phyloP scores from a whole-genome alignment of 2,797 vertebrate genomes.

The Nannoperca obscura region DNA sequence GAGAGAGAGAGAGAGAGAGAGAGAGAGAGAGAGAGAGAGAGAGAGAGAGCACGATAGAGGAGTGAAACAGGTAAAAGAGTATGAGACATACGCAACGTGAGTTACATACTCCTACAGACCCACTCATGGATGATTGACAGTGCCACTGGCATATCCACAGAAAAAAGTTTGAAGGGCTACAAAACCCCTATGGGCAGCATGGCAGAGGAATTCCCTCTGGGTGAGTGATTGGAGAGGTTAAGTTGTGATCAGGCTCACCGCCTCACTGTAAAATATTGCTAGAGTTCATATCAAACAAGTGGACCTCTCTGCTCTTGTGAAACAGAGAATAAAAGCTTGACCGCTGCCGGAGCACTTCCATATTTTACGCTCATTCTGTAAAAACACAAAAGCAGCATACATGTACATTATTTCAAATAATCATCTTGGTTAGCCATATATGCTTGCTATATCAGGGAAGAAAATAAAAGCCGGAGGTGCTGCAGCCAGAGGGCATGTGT shows the following conservation, averaged over 20 bases:
- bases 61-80: slow-evolving; percentile 35
- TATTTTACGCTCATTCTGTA: not conserved
- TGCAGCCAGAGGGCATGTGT: slow-evolving; percentile 3
- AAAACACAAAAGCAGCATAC: slow-evolving; percentile 3
- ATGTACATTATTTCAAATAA: slow-evolving; percentile 7
- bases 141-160: slow-evolving; percentile 28
- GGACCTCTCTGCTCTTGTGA: slow-evolving; percentile 21
- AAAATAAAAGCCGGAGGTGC: slow-evolving; percentile 10
- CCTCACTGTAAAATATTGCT: slow-evolving; percentile 48
- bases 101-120: slow-evolving; percentile 35
- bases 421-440: not conserved
- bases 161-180: slow-evolving; percentile 42
- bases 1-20: no score
- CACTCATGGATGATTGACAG: slow-evolving; percentile 63
- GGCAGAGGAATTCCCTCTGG: slow-evolving; percentile 44
- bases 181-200: slow-evolving; percentile 38
- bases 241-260: slow-evolving; percentile 39
- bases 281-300: slow-evolving; percentile 38
- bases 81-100: slow-evolving; percentile 5
- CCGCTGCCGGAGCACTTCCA: not conserved
- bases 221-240: slow-evolving; percentile 55
- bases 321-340: slow-evolving; percentile 3
- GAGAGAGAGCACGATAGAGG: slow-evolving; percentile 12
- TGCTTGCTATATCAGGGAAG: not conserved
- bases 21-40: not conserved